Percentiles rank a stretch among this genome's conserved stretches.
phyloP scores from a whole-genome alignment of 2,888 invertebrate species.

The Rotaria macrura region DNA sequence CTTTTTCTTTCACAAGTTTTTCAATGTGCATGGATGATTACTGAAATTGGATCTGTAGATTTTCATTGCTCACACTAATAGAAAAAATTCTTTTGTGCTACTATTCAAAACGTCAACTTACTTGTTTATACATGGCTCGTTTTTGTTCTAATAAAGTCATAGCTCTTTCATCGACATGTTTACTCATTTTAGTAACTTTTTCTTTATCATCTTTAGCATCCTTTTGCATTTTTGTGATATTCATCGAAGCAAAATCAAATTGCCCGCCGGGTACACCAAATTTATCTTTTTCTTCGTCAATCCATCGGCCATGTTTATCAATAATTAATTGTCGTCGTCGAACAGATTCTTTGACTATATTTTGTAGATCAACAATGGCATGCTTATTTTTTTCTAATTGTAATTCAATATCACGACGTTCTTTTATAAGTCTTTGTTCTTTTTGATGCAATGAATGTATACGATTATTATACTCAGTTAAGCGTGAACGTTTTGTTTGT shows the following conservation, averaged over 20 bases:
- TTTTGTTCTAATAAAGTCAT: slow-evolving; percentile 74
- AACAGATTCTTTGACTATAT: slow-evolving; percentile 58
- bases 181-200: slow-evolving; percentile 44
- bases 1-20: too few species aligned
- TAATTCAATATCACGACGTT: slow-evolving; percentile 41
- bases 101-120: neutral
- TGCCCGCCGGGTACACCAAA: slow-evolving; percentile 58
- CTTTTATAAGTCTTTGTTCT: slow-evolving; percentile 39
- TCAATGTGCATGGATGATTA: too few species aligned
- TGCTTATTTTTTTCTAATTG: slow-evolving; percentile 51
- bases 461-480: slow-evolving; percentile 11
- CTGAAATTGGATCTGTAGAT: too few species aligned
- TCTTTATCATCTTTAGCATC: slow-evolving; percentile 35
- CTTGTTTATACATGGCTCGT: slow-evolving; percentile 62
- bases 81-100: too few species aligned
- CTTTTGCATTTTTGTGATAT: slow-evolving; percentile 32
- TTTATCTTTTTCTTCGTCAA: slow-evolving; percentile 63
- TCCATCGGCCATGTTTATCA: slow-evolving; percentile 57
- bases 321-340: slow-evolving; percentile 35
- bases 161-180: slow-evolving; percentile 65
- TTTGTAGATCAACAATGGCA: slow-evolving; percentile 48
- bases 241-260: slow-evolving; percentile 57
- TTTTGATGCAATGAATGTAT: slow-evolving; percentile 36
- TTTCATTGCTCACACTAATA: too few species aligned
- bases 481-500: neutral